A percentile compares a stretch with the other conserved stretches of the same genome.
These are phyloP conservation scores for Acanthisitta chloris DNA, from an alignment of 2,113 vertebrate genomes.

Conservation along the genomic window DNA sequence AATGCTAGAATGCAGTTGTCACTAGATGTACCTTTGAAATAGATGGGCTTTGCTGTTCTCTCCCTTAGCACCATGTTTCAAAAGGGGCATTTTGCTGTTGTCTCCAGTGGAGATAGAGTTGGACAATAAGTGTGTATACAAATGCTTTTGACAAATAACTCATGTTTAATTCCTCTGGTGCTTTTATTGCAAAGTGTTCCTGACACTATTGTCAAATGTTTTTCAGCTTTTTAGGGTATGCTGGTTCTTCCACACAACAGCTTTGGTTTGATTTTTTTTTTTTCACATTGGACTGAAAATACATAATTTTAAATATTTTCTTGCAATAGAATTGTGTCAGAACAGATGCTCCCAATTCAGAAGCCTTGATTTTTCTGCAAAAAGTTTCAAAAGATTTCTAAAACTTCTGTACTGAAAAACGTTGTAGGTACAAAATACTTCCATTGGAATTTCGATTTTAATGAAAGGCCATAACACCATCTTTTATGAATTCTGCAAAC, in stretches of 20 bases:
- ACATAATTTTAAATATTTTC: not conserved
- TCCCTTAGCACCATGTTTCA: not conserved
- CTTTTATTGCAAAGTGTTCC: not conserved
- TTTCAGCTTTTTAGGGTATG: not conserved
- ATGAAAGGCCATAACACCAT: not conserved
- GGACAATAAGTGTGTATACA: not conserved
- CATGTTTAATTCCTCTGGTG: not conserved
- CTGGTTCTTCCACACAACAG: not conserved
- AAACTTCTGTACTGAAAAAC: not conserved
- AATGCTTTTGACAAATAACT: not conserved
- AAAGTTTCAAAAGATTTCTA: not conserved
- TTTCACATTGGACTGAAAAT: conserved; percentile 8
- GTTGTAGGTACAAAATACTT: not conserved
- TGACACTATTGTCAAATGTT: not conserved
- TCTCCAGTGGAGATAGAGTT: not conserved
- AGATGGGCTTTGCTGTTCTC: not conserved
- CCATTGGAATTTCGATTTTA: not conserved
- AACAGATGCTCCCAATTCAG: not conserved
- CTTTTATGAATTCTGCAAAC: not conserved
- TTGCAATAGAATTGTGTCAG: not conserved
- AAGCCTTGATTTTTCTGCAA: not conserved
- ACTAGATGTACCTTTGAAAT: not conserved
- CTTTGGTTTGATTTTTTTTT: not conserved
- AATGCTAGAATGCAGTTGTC: not conserved
- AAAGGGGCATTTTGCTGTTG: not conserved